These are phyloP conservation scores for Petrocephalus zakoni DNA, from an alignment of 2,113 vertebrate species.

Conservation along the genomic window DNA sequence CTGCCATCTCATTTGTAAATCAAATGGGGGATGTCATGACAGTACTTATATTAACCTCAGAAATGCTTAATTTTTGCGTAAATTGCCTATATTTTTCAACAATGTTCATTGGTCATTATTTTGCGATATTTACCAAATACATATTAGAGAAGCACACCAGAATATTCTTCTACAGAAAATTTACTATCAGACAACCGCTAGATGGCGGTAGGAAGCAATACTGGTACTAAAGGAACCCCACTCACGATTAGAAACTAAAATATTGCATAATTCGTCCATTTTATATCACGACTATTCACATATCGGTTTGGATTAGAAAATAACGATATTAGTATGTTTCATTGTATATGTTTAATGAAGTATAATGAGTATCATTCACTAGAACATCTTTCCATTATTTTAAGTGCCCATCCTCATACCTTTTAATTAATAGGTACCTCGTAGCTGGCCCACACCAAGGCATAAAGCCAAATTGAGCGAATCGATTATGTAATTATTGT, in stretches of 20 bases:
- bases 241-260: background rate
- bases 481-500: slow-evolving; percentile 8
- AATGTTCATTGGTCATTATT: background rate
- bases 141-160: background rate
- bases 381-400: background rate
- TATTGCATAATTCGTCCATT: slow-evolving; percentile 10
- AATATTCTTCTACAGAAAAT: background rate
- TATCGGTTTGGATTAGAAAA: background rate
- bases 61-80: background rate
- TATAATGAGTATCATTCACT: background rate
- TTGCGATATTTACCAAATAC: background rate
- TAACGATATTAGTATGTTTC: background rate
- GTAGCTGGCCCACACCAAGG: background rate
- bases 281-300: background rate
- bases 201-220: background rate
- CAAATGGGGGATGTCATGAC: background rate
- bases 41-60: background rate
- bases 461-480: background rate
- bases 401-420: background rate
- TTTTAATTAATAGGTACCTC: background rate
- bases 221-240: background rate
- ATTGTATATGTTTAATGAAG: background rate
- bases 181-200: background rate
- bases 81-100: background rate
- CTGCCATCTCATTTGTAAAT: background rate